phyloP scores from a whole-genome alignment of 2,113 vertebrate species.

The Thalassoma bifasciatum region DNA sequence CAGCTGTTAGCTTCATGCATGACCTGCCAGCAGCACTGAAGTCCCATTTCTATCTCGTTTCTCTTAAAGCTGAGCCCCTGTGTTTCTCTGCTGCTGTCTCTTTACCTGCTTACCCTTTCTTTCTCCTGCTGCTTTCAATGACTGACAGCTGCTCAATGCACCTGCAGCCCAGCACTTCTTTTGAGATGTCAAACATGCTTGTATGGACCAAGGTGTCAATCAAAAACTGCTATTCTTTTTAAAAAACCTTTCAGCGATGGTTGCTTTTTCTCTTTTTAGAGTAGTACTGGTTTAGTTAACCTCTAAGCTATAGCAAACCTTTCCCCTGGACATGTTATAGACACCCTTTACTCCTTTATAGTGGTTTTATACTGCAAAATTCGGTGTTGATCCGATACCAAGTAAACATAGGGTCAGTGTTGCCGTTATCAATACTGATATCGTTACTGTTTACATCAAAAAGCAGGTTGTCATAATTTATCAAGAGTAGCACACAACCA shows the following conservation, averaged over 20 bases:
- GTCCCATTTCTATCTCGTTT: conserved; percentile 8
- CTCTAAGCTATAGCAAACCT: no score
- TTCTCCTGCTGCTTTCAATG: not conserved
- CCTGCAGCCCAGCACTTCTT: not conserved
- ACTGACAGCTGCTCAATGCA: conserved; percentile 13
- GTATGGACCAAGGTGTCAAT: not conserved
- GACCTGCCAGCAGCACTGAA: conserved; percentile 22
- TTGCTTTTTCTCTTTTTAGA: not conserved
- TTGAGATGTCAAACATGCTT: conserved; percentile 1
- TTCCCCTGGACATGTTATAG: no score
- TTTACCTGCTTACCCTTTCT: conserved; percentile 17
- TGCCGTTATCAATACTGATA: no score
- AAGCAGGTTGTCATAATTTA: no score
- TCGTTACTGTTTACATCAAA: no score
- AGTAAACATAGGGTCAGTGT: no score
- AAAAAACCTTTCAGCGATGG: accelerated
- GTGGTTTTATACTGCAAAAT: no score
- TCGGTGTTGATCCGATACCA: no score
- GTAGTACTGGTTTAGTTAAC: no score
- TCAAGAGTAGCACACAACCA: no score
- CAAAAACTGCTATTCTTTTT: not conserved
- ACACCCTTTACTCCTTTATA: no score
- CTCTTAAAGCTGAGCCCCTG: conserved; percentile 14
- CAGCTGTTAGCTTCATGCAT: conserved; percentile 55
- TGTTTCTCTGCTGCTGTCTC: conserved; percentile 27